Evolutionary conservation across 2,113 vertebrate genomes (phyloP).

Genomic region (Nycticebus coucang): DNA sequence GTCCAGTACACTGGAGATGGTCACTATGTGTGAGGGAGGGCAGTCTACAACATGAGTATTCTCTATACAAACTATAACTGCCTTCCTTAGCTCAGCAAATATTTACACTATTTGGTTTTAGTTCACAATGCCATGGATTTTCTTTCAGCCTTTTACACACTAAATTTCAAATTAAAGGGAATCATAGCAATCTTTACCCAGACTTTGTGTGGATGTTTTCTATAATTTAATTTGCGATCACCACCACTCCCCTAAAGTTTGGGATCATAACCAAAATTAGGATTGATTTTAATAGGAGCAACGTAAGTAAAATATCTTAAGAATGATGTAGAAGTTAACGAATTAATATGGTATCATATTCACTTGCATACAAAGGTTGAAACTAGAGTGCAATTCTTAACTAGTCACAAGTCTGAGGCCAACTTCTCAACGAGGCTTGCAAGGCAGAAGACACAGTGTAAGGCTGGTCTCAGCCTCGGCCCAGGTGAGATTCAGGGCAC

Average conservation of each 20-base stretch:
- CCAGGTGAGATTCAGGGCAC: not conserved
- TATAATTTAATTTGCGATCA: not conserved
- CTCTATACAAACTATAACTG: not conserved
- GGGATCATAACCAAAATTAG: constrained; percentile 9
- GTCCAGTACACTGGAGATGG: accelerated
- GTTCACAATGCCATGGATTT: not conserved
- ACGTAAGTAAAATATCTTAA: not conserved
- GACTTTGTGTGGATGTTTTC: not conserved
- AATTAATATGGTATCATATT: constrained; percentile 43
- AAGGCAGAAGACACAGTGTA: constrained; percentile 29
- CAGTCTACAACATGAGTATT: not conserved
- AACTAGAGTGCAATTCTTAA: constrained; percentile 8
- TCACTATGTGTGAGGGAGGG: not conserved
- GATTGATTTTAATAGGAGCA: not conserved
- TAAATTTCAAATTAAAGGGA: constrained; percentile 19
- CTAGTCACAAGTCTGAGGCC: constrained; percentile 37
- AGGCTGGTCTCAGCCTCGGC: not conserved
- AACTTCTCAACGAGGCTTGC: not conserved
- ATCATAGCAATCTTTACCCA: not conserved
- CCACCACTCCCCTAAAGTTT: not conserved
- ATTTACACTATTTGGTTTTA: not conserved
- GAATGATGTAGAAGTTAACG: not conserved
- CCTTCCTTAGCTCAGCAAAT: not conserved
- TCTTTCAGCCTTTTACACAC: not conserved
- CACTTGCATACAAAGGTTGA: constrained; percentile 52